Conservation (phyloP, 53 echinoderm and acorn worm species). For the Antedon mediterranea region DNA sequence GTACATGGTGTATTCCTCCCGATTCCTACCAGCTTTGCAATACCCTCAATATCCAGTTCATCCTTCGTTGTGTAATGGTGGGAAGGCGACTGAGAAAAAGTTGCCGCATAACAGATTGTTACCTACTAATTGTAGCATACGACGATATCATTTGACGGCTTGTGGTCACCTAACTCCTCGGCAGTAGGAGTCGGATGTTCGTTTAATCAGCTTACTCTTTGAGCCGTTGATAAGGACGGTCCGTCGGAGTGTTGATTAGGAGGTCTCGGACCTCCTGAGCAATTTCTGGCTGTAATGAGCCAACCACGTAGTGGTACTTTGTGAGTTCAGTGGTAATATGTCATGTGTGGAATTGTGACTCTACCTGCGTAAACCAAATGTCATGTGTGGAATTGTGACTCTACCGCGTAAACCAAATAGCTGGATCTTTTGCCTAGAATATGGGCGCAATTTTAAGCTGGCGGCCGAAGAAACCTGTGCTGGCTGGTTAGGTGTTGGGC, state of each 20-base stretch:
- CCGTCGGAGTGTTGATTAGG: background rate
- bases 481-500: too few relatives aligned
- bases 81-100: conserved; percentile 8
- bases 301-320: background rate
- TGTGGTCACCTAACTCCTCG: background rate
- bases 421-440: background rate
- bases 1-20: background rate
- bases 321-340: background rate
- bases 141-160: background rate
- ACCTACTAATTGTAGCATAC: conserved; percentile 1
- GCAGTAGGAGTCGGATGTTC: conserved; percentile 9
- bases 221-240: background rate
- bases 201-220: conserved; percentile 7
- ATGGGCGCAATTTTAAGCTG: background rate
- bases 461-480: too few relatives aligned
- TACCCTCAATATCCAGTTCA: background rate
- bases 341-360: background rate
- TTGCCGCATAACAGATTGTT: conserved; percentile 3
- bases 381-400: too few relatives aligned
- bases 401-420: too few relatives aligned
- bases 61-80: conserved; percentile 1
- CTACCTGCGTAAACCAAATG: conserved; percentile 3
- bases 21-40: conserved; percentile 4
- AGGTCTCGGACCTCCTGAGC: background rate
- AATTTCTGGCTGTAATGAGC: background rate